Evolutionary conservation across 2,797 vertebrate species (phyloP), one percentile per base, ranked within the genome.

Genomic region (Mustela erminea): DNA sequence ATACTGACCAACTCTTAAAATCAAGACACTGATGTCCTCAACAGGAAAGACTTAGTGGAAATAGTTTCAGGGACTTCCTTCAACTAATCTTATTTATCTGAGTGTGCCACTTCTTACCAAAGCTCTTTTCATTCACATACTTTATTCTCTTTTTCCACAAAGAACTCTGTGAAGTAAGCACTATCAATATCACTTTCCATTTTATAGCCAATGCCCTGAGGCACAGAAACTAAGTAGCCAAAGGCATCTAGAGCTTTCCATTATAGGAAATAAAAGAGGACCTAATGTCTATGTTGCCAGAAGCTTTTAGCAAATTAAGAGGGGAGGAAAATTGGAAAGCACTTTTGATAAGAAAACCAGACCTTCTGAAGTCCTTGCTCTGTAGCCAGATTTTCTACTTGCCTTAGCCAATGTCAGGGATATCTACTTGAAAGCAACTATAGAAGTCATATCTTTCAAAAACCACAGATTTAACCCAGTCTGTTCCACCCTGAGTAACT

Each of bases 261-360:
- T 14, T 41, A 60, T 2, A 32, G 43, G 14, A 82, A 89, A 68
- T 85, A 35, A 46, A 87, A 74, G 25, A 84, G 58, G 35, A 52
- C 10, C 18, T 52, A 62, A 64, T 38, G n/a, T 9, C 41, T 93
- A 15, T 11, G 77, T 2, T 75, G 29, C n/a, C n/a, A 77, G 43
- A 91, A 60, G 49, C 5, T 74, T 87, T 93, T 43, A 94, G 64
- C 41, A 75, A 80, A 84, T 23, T 90, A 35, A 86, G 17, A 90
- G 72, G 35, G 32, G 14, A 84, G 38, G 14, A 83, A 92, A 92
- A 66, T 70, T 92, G 46, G 11, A 86, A 29, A 78, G 4, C 17
- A 75, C 8, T 74, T 90, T 96, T 87, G 10, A 68, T 89, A 87
- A 90, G 75, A 92, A 95, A 94, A 80, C 13, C 17, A 75, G 27